These are phyloP conservation scores for Proteles cristata DNA, from an alignment of 2,113 vertebrate species.

Conservation along the genomic window DNA sequence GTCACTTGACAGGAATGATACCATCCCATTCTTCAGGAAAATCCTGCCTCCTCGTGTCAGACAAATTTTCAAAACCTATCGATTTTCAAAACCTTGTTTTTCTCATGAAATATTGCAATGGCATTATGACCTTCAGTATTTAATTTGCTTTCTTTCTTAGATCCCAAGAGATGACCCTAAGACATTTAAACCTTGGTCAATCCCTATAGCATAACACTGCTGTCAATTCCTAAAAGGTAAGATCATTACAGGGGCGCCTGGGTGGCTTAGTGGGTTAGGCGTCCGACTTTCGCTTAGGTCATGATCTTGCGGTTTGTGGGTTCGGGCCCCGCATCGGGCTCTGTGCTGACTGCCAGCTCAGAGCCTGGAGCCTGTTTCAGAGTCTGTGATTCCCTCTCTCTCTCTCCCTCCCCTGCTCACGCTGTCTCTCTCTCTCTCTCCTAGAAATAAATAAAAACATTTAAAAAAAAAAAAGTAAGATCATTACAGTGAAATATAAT, in stretches of 20 bases:
- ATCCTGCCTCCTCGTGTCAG: not conserved
- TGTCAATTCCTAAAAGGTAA: conserved; percentile 64
- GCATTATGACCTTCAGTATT: not conserved
- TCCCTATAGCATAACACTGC: conserved; percentile 56
- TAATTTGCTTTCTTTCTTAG: conserved; percentile 73
- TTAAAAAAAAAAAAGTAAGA: conserved; percentile 75
- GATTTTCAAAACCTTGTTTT: not conserved
- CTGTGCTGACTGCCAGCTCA: too few species aligned
- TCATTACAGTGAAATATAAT: not conserved
- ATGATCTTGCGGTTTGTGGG: too few species aligned
- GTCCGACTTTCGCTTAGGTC: too few species aligned
- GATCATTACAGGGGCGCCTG: conserved; percentile 8
- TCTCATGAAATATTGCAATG: not conserved
- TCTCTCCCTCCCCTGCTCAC: too few species aligned
- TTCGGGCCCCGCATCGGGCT: too few species aligned
- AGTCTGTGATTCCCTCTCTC: too few species aligned
- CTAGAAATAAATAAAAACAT: too few species aligned
- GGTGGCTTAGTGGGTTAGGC: too few species aligned
- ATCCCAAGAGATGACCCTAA: conserved; percentile 82
- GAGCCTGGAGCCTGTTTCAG: too few species aligned
- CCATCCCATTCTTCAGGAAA: not conserved
- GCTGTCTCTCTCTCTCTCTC: too few species aligned
- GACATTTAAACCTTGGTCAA: conserved; percentile 77
- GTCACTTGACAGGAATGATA: not conserved
- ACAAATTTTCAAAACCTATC: not conserved